Evolutionary conservation across 1,140 invertebrate species (phyloP).

Genomic region (Pissodes strobi): DNA sequence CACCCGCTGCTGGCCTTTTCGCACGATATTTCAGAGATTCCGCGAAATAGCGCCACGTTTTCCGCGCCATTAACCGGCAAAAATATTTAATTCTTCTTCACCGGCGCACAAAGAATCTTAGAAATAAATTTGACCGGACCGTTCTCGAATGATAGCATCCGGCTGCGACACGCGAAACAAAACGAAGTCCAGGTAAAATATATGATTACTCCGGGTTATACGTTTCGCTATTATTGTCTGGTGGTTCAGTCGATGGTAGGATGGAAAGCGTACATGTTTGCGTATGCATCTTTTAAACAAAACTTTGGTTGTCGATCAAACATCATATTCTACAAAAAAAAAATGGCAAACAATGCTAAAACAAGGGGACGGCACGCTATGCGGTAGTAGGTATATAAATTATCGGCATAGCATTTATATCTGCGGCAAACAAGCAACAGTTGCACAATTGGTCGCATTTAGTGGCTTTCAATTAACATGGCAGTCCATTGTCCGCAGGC

Average conservation of each 20-base stretch:
- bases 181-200: not conserved
- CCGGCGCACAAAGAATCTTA: not conserved
- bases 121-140: constrained; percentile 5
- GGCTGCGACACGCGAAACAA: not conserved
- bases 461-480: constrained; percentile 35
- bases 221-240: too few species aligned
- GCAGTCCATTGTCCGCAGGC: constrained; percentile 31
- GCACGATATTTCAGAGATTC: too few species aligned
- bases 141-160: not conserved
- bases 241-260: too few species aligned
- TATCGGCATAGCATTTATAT: not conserved
- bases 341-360: too few species aligned
- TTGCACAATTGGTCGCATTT: constrained; percentile 33
- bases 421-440: constrained; percentile 21
- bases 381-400: too few species aligned
- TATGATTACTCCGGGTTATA: not conserved
- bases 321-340: too few species aligned
- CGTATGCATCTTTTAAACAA: too few species aligned
- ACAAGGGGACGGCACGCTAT: too few species aligned
- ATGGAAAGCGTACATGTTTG: too few species aligned
- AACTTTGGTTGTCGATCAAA: too few species aligned
- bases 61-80: not conserved
- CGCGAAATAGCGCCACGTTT: too few species aligned
- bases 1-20: too few species aligned
- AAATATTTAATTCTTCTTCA: constrained; percentile 9